These are phyloP conservation scores for Platycheirus albimanus DNA, from an alignment of 2,888 invertebrate genomes.

Conservation along the genomic window DNA sequence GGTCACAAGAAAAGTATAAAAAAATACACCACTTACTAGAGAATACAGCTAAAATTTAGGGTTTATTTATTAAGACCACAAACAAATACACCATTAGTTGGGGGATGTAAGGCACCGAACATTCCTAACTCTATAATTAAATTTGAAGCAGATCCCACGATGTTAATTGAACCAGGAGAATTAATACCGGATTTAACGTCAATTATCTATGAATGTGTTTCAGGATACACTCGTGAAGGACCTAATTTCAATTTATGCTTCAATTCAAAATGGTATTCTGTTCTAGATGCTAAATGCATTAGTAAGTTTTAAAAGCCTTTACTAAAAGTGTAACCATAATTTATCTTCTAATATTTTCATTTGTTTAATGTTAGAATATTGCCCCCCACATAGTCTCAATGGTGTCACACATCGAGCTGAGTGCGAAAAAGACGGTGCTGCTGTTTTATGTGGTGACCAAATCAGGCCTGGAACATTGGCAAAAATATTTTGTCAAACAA, in stretches of 20 bases:
- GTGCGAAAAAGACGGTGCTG: slow-evolving; percentile 45
- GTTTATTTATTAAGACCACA: no score
- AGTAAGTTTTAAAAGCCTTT: no score
- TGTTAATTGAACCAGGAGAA: slow-evolving; percentile 9
- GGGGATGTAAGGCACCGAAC: slow-evolving; percentile 29
- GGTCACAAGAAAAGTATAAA: background rate
- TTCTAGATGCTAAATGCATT: slow-evolving; percentile 7
- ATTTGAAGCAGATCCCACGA: background rate
- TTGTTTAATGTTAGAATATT: slow-evolving; percentile 51
- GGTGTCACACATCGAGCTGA: slow-evolving; percentile 44
- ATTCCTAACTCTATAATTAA: slow-evolving; percentile 26
- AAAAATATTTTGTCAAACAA: slow-evolving; percentile 53
- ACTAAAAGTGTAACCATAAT: no score
- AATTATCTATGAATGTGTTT: slow-evolving; percentile 31
- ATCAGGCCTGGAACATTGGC: slow-evolving; percentile 72
- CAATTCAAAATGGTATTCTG: slow-evolving; percentile 9
- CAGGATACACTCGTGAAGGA: slow-evolving; percentile 24
- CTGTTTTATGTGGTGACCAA: slow-evolving; percentile 59
- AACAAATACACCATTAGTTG: background rate
- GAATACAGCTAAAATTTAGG: background rate
- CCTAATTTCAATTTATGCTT: slow-evolving; percentile 31
- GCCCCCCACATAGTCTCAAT: slow-evolving; percentile 1
- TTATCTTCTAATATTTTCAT: background rate
- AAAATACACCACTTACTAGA: no score
- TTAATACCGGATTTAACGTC: background rate